Evolutionary conservation across 2,113 vertebrate species (phyloP).

Genomic region (Triplophysa tibetana): DNA sequence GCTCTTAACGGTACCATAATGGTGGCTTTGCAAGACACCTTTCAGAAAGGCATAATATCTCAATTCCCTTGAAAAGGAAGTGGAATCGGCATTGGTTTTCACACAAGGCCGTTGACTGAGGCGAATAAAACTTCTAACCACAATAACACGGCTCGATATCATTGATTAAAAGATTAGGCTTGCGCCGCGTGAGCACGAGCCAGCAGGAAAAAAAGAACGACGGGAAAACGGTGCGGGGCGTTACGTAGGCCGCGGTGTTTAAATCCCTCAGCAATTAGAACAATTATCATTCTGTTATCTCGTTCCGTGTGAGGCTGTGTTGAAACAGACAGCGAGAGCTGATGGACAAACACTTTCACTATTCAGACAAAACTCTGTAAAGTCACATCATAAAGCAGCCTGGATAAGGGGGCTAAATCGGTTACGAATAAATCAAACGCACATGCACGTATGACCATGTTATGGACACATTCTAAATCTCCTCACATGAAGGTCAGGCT

Average conservation of each 20-base stretch:
- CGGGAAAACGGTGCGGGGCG: conserved; percentile 5
- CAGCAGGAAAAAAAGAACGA: neutral
- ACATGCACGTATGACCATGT: neutral
- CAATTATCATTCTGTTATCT: conserved; percentile 34
- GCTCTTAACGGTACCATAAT: conserved; percentile 28
- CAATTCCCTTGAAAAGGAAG: conserved; percentile 10
- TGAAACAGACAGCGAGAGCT: neutral
- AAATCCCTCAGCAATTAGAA: conserved; percentile 38
- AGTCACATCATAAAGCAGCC: conserved; percentile 20
- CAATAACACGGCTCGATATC: conserved; percentile 50
- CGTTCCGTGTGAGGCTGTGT: conserved; percentile 15
- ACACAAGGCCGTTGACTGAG: conserved; percentile 12
- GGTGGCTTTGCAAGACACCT: conserved; percentile 1
- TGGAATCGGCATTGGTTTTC: conserved; percentile 21
- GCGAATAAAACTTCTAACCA: conserved; percentile 35
- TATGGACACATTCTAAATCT: neutral
- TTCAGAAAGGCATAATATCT: conserved; percentile 28
- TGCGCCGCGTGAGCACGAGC: neutral
- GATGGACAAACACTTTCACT: neutral
- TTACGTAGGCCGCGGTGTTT: conserved; percentile 9
- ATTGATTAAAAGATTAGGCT: conserved; percentile 69
- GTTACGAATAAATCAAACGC: conserved; percentile 3
- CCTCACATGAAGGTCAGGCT: neutral
- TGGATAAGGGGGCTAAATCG: conserved; percentile 19
- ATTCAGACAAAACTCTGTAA: neutral